Evolutionary conservation across 2,797 vertebrate species (phyloP).

Genomic region (Salmo trutta): DNA sequence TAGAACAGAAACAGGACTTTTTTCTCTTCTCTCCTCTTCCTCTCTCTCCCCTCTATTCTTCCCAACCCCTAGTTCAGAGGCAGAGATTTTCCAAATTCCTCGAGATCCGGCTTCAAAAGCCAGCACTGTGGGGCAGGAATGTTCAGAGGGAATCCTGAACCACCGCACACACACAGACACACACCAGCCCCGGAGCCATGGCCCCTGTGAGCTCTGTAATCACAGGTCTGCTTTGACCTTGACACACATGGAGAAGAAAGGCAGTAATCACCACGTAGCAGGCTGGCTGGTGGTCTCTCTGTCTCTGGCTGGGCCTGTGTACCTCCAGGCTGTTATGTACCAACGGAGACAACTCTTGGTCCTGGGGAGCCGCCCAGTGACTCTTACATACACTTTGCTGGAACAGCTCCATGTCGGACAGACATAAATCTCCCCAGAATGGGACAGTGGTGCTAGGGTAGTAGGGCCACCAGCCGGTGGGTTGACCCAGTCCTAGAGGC

Average conservation of each 20-base stretch:
- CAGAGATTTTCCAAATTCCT: slow-evolving; percentile 72
- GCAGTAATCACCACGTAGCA: slow-evolving; percentile 63
- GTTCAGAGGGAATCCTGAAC: slow-evolving; percentile 18
- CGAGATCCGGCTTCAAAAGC: slow-evolving; percentile 71
- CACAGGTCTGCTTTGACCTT: slow-evolving; percentile 76
- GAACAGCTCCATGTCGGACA: slow-evolving; percentile 42
- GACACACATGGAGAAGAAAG: slow-evolving; percentile 75
- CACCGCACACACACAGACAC: background rate
- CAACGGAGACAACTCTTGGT: background rate
- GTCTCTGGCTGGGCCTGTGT: slow-evolving; percentile 48
- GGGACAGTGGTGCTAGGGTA: slow-evolving; percentile 50
- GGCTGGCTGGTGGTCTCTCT: slow-evolving; percentile 15
- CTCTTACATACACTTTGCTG: slow-evolving; percentile 61
- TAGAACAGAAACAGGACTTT: background rate
- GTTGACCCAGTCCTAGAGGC: background rate
- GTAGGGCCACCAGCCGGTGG: slow-evolving; percentile 49
- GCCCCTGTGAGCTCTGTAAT: slow-evolving; percentile 71
- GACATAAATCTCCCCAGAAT: slow-evolving; percentile 55
- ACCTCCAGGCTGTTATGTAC: slow-evolving; percentile 58
- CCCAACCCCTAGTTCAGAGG: slow-evolving; percentile 54
- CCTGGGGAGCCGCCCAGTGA: slow-evolving; percentile 58
- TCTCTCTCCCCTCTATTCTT: slow-evolving; percentile 30
- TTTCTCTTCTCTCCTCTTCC: slow-evolving; percentile 8
- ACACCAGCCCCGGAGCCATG: slow-evolving; percentile 1
- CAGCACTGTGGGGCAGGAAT: slow-evolving; percentile 73